Percentiles rank a stretch among this genome's conserved stretches.
Conservation (phyloP, 2,797 vertebrate genomes). For the Peromyscus nudipes region DNA sequence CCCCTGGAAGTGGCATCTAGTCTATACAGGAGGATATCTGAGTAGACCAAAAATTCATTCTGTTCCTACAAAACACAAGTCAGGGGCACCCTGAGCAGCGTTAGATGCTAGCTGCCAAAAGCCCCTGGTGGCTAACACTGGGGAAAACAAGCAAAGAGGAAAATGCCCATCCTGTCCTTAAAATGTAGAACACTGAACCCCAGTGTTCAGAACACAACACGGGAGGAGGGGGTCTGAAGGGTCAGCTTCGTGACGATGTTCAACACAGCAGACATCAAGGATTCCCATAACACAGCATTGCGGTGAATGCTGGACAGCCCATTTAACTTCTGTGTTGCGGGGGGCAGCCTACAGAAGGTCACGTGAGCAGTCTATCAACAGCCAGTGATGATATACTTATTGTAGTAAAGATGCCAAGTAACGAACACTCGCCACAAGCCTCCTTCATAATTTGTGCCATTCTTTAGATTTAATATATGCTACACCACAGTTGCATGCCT, state of each 20-base stretch:
- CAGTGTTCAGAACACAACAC: not conserved
- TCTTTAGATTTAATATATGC: not conserved
- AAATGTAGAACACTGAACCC: not conserved
- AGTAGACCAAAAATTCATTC: not conserved
- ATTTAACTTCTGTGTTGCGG: accelerated
- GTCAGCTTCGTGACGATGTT: not conserved
- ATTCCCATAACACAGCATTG: accelerated
- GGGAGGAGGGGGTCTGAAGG: not conserved
- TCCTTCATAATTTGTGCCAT: accelerated
- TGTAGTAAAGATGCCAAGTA: accelerated
- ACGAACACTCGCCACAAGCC: not conserved
- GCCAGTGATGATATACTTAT: accelerated
- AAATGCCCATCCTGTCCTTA: not conserved
- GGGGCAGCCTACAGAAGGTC: not conserved
- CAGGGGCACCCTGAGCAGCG: not conserved
- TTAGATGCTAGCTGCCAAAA: not conserved
- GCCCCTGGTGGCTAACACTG: not conserved
- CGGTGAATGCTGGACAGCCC: accelerated
- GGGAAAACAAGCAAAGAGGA: not conserved
- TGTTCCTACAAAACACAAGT: not conserved
- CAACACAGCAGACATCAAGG: not conserved
- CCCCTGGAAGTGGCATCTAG: not conserved
- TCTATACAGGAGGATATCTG: not conserved
- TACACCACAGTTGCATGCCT: not conserved
- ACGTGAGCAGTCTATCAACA: too few species aligned